Base-by-base conservation (phyloP, 2,113 vertebrate genomes). In the Amphiprion ocellaris region DNA sequence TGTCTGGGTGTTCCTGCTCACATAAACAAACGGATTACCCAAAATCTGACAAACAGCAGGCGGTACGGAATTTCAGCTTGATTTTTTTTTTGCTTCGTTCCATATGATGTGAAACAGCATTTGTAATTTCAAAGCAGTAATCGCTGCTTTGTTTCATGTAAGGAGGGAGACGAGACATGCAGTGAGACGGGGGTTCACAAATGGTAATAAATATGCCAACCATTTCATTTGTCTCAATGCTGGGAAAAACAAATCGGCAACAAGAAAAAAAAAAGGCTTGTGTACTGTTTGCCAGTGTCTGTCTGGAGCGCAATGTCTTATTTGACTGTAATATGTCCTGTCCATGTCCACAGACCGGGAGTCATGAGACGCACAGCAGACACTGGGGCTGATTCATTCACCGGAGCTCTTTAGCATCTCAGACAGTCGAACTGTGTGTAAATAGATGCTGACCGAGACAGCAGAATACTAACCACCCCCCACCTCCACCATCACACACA, bases 371-470 rank as follows among this genome's bases (percentile, higher is more conserved):
- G 5, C 0, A 23, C 62, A 65, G 84, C 85, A 84, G 73, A 89
- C 83, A 82, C 80, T 16, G 24, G 33, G 77, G 44, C 77, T 71
- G 76, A 86, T 85, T 89, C 83, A 86, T 78, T 89, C 77, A 74
- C 69, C 7, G 19, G 11, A 68, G 73, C 83, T 81, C 75, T 77
- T 86, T 74, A 83, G 61, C 79, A 85, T 87, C 80, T 83, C 84
- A 87, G 86, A 87, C 84, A 78, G 81, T 67, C 65, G 23, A 82
- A 83, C 79, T 79, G 85, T 84, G 84, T 68, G 84, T 81, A 93
- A 90, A 90, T 83, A 89, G 68, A 87, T 87, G 86, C 85, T 89
- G 82, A 87, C 82, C 15, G 68, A 89, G 87, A 87, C 83, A 81
- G 67, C 84, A 87, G 86, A 84, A 83, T 64, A 61, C 62, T 10